A percentile compares a stretch with the other conserved stretches of the same genome.
phyloP scores from a whole-genome alignment of 1,140 invertebrate species.

The Coenobita brevimanus region DNA sequence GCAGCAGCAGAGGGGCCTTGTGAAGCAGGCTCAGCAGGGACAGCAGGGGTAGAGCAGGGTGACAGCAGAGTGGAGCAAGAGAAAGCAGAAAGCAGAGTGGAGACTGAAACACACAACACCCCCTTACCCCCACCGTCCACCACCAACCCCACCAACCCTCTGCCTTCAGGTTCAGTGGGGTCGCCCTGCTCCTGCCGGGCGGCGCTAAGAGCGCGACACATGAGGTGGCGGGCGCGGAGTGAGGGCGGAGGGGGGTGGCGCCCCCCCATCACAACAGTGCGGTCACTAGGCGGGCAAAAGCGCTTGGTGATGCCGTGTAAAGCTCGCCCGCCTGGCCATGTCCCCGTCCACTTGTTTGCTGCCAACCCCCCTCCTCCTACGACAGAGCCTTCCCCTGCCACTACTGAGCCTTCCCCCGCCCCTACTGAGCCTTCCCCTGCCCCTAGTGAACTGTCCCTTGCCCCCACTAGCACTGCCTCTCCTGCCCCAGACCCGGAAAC shows the following conservation, averaged over 20 bases:
- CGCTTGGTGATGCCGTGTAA: conserved; percentile 43
- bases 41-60: no score
- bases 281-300: conserved; percentile 32
- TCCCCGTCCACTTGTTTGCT: conserved; percentile 47
- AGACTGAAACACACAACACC: no score
- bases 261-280: not conserved
- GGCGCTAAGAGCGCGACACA: not conserved
- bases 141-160: no score
- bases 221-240: not conserved
- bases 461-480: not conserved
- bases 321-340: conserved; percentile 24
- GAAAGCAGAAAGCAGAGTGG: no score
- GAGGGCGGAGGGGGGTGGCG: not conserved
- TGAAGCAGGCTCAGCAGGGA: no score
- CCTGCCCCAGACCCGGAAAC: not conserved
- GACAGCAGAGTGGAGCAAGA: no score
- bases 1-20: no score
- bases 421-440: not conserved
- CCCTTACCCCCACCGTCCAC: no score
- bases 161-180: no score
- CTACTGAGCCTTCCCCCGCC: not conserved
- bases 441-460: not conserved
- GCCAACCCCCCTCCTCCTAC: not conserved
- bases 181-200: not conserved
- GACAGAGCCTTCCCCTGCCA: not conserved